Evolutionary conservation across 2,888 invertebrate genomes (phyloP).

Genomic region (Kryphioiulus occultus): DNA sequence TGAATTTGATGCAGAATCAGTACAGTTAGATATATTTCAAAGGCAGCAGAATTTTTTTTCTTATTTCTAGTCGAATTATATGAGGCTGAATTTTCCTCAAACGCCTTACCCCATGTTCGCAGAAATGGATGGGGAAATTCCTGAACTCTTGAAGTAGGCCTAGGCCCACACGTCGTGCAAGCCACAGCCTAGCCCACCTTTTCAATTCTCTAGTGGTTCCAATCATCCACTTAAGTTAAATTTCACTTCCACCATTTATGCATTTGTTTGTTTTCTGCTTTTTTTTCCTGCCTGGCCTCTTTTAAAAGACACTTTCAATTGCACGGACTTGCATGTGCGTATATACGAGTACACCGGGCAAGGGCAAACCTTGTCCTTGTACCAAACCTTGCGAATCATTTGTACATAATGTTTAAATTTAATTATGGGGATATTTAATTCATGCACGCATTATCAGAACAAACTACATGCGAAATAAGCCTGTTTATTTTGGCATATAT

Average conservation of each 20-base stretch:
- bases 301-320: constrained; percentile 33
- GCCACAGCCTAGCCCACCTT: constrained; percentile 29
- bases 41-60: not conserved
- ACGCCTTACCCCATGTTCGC: not conserved
- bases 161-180: constrained; percentile 33
- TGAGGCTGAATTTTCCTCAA: not conserved
- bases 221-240: constrained; percentile 40
- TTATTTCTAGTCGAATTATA: not conserved
- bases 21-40: not conserved
- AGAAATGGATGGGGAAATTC: constrained; percentile 33
- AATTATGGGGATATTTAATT: constrained; percentile 28
- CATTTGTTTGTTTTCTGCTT: constrained; percentile 35
- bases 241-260: constrained; percentile 40
- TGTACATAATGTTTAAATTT: constrained; percentile 40
- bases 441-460: constrained; percentile 7
- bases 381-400: constrained; percentile 40
- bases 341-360: not conserved
- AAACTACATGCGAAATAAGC: not conserved
- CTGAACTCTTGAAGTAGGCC: constrained; percentile 14
- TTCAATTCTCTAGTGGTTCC: constrained; percentile 39
- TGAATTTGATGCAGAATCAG: not conserved
- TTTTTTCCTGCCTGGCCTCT: not conserved
- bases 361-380: constrained; percentile 34
- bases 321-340: constrained; percentile 1
- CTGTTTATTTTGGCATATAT: not conserved